A percentile compares a stretch with the other conserved stretches of the same genome.
Conservation (phyloP, 2,797 vertebrate species). For the Microcaecilia unicolor region DNA sequence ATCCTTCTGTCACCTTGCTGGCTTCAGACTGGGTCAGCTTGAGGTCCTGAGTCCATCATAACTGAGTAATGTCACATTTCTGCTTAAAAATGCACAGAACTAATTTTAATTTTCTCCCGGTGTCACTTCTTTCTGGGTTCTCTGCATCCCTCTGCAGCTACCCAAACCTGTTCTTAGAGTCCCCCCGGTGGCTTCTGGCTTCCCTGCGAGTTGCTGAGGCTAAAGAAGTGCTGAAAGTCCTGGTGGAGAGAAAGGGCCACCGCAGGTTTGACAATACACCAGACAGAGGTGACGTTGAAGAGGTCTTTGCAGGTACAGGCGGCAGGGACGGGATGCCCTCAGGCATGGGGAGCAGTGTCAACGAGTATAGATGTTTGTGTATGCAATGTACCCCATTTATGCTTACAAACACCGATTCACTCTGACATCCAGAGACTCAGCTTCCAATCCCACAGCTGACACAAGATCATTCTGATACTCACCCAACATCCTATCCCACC, state of each 20-base stretch:
- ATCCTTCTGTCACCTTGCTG: too few relatives aligned
- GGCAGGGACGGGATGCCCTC: not conserved
- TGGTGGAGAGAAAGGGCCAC: slow-evolving; percentile 31
- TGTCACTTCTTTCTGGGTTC: not conserved
- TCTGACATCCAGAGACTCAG: too few relatives aligned
- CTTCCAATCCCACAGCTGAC: too few relatives aligned
- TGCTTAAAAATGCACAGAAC: not conserved
- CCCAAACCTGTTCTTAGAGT: slow-evolving; percentile 77
- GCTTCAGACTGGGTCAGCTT: too few relatives aligned
- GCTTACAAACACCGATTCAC: too few relatives aligned
- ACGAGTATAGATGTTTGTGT: too few relatives aligned
- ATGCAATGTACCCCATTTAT: too few relatives aligned
- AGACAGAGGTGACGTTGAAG: slow-evolving; percentile 30
- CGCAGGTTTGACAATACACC: slow-evolving; percentile 35
- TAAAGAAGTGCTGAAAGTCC: slow-evolving; percentile 30
- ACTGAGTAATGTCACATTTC: too few relatives aligned
- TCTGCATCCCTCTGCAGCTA: slow-evolving; percentile 52
- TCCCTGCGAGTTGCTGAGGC: slow-evolving; percentile 53
- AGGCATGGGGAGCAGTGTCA: too few relatives aligned
- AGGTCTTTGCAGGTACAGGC: slow-evolving; percentile 31
- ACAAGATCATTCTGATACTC: too few relatives aligned
- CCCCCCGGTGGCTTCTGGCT: slow-evolving; percentile 77
- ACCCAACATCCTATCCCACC: too few relatives aligned
- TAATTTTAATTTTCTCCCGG: not conserved
- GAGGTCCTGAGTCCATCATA: too few relatives aligned